A percentile compares a stretch with the other conserved stretches of the same genome.
Evolutionary conservation across 2,888 invertebrate species (phyloP).

Genomic region (Lissonota sp.): DNA sequence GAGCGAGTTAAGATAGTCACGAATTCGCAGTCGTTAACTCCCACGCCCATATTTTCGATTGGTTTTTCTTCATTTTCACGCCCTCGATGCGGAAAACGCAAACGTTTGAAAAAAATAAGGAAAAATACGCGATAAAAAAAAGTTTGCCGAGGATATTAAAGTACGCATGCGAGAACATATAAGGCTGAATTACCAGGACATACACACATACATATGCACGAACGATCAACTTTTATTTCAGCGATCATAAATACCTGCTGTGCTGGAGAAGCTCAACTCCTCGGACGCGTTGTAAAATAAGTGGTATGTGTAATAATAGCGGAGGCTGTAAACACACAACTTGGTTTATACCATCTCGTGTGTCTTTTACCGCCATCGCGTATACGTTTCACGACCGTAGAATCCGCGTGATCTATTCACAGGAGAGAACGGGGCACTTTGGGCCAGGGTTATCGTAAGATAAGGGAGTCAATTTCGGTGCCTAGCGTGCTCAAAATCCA

Average conservation of each 20-base stretch:
- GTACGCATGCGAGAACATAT: constrained; percentile 18
- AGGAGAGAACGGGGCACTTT: too few relatives aligned
- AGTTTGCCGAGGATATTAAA: constrained; percentile 42
- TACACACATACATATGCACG: constrained; percentile 1
- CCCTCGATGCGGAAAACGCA: constrained; percentile 23
- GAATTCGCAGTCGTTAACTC: constrained; percentile 9
- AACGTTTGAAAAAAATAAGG: background rate
- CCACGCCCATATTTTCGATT: background rate
- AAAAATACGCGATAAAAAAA: constrained; percentile 8
- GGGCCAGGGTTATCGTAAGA: too few relatives aligned
- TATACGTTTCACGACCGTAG: constrained; percentile 1
- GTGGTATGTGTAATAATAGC: constrained; percentile 56
- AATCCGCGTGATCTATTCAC: too few relatives aligned
- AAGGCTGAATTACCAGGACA: constrained; percentile 35
- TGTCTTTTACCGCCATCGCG: constrained; percentile 27
- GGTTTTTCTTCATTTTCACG: background rate
- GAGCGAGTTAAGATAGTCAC: constrained; percentile 42
- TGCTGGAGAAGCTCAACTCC: constrained; percentile 29
- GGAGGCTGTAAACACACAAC: constrained; percentile 56
- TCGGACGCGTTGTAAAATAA: constrained; percentile 55
- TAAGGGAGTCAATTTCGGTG: too few relatives aligned
- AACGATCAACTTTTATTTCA: constrained; percentile 60
- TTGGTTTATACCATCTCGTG: constrained; percentile 50
- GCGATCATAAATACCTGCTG: constrained; percentile 58
- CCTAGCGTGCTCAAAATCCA: too few relatives aligned